A percentile compares a stretch with the other conserved stretches of the same genome.
Conservation (phyloP, 2,113 vertebrate species). For the Tinamus guttatus region DNA sequence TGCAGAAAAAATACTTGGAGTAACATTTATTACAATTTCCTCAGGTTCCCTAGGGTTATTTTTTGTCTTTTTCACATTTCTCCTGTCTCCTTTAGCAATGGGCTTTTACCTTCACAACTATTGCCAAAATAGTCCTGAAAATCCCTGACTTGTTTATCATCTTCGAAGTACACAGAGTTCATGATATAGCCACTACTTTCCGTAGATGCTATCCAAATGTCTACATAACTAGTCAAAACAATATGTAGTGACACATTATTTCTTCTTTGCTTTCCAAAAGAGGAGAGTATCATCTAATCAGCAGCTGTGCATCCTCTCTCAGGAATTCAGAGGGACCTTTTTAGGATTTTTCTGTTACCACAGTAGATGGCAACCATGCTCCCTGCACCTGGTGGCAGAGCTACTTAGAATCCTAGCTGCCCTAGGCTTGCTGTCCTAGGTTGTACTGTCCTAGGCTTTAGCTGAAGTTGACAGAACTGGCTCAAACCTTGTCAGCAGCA, state of each 20-base stretch:
- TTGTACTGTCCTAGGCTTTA: neutral
- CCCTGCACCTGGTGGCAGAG: neutral
- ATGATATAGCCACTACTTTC: neutral
- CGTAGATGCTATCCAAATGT: neutral
- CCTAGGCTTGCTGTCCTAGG: neutral
- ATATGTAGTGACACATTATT: neutral
- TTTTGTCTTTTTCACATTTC: constrained; percentile 42
- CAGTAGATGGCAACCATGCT: constrained; percentile 50
- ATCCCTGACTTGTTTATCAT: constrained; percentile 46
- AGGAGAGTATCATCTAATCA: rapidly evolving
- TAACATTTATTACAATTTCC: constrained; percentile 5
- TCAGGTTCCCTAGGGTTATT: neutral
- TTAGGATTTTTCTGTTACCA: neutral
- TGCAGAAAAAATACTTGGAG: neutral
- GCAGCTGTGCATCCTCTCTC: neutral
- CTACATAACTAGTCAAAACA: neutral
- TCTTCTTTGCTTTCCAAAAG: neutral
- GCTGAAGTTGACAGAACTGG: neutral
- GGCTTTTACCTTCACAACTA: constrained; percentile 20
- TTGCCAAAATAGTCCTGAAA: constrained; percentile 63
- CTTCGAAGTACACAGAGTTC: neutral
- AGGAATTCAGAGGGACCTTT: neutral
- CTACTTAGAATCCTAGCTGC: neutral
- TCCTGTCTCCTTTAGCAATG: constrained; percentile 1
- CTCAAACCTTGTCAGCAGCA: neutral